phyloP scores from a whole-genome alignment of 2,113 vertebrate species.

The Penelope pileata region DNA sequence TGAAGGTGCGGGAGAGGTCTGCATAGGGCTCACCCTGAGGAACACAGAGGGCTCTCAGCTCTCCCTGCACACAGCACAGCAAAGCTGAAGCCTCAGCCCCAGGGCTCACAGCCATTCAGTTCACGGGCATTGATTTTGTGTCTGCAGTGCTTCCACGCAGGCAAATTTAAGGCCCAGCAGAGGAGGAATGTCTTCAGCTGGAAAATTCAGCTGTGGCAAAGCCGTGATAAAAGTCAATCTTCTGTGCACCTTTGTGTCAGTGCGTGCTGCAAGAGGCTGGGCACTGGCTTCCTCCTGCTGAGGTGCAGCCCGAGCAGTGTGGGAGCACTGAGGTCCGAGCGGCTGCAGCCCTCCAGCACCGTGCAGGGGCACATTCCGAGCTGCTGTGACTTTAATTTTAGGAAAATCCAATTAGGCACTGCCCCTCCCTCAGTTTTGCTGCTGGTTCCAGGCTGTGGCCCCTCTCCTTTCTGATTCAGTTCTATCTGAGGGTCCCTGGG shows the following conservation, averaged over 20 bases:
- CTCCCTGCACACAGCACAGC: not conserved
- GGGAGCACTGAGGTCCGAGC: too few relatives aligned
- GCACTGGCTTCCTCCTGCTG: not conserved
- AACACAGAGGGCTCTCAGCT: not conserved
- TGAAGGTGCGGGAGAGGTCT: not conserved
- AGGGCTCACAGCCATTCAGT: not conserved
- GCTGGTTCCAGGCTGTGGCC: not conserved
- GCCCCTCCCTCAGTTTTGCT: not conserved
- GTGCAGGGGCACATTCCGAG: not conserved
- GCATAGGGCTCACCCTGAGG: not conserved
- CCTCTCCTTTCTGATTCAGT: not conserved
- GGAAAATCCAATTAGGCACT: not conserved
- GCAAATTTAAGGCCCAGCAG: slow-evolving; percentile 37
- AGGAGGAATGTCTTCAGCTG: slow-evolving; percentile 33
- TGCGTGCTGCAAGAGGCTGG: not conserved
- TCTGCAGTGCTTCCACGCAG: not conserved
- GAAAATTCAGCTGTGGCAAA: slow-evolving; percentile 30
- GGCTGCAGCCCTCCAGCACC: too few relatives aligned
- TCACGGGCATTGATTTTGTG: slow-evolving; percentile 32
- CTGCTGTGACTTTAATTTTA: not conserved
- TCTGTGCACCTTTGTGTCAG: not conserved
- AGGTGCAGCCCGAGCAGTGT: too few relatives aligned
- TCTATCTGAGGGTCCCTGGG: not conserved
- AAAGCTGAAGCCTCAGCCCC: not conserved
- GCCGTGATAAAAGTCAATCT: not conserved